A percentile compares a stretch with the other conserved stretches of the same genome.
These are phyloP conservation scores for Orestias chungarensis DNA, from an alignment of 2,797 vertebrate genomes.

Conservation along the genomic window DNA sequence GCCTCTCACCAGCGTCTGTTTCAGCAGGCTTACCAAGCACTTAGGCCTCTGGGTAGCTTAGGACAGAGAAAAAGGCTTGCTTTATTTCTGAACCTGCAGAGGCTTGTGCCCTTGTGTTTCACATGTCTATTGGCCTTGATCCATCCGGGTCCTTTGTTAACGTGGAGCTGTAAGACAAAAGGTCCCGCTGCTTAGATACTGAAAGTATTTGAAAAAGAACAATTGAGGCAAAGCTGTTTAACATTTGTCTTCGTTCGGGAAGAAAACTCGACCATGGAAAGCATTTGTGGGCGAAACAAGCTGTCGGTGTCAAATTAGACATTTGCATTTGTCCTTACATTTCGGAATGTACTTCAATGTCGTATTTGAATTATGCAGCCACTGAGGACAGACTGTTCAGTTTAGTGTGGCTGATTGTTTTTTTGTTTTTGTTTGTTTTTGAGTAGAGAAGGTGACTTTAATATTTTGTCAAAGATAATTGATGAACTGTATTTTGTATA, in stretches of 20 bases:
- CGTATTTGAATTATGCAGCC: constrained; percentile 60
- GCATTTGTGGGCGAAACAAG: constrained; percentile 34
- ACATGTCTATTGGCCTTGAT: constrained; percentile 16
- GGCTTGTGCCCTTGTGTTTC: constrained; percentile 33
- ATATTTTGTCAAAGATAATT: constrained; percentile 56
- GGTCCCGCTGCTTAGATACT: constrained; percentile 19
- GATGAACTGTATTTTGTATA: constrained; percentile 24
- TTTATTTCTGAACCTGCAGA: constrained; percentile 22
- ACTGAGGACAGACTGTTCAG: constrained; percentile 47
- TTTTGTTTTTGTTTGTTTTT: too few species aligned
- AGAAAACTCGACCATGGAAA: constrained; percentile 5
- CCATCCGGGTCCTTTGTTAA: constrained; percentile 1
- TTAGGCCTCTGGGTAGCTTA: constrained; percentile 13
- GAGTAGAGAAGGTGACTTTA: constrained; percentile 68
- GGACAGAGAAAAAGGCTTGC: constrained; percentile 17
- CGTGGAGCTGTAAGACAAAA: constrained; percentile 8
- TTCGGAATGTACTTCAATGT: constrained; percentile 53
- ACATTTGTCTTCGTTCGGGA: constrained; percentile 39
- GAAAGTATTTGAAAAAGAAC: constrained; percentile 28
- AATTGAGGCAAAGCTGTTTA: constrained; percentile 16
- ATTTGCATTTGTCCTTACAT: constrained; percentile 69
- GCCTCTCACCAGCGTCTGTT: constrained; percentile 21
- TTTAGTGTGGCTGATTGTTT: constrained; percentile 70
- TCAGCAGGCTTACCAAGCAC: constrained; percentile 40
- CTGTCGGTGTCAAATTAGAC: constrained; percentile 57